These are phyloP conservation scores for Papilio polyxenes DNA, from an alignment of 1,140 invertebrate species.

Conservation along the genomic window DNA sequence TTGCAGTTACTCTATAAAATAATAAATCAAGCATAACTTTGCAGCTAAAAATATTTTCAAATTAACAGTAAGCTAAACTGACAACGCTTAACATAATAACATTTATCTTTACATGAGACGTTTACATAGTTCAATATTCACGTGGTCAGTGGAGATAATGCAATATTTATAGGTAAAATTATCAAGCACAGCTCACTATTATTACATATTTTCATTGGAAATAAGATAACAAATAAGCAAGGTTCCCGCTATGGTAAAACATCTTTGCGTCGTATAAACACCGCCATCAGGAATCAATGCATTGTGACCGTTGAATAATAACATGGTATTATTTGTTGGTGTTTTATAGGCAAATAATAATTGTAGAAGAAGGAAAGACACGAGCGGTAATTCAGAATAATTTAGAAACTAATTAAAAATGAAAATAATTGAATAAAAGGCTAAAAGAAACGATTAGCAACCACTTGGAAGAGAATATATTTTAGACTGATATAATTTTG, in stretches of 20 bases:
- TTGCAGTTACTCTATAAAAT: too few relatives aligned
- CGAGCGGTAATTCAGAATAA: too few relatives aligned
- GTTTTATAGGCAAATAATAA: neutral
- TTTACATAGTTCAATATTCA: neutral
- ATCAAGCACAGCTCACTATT: conserved; percentile 6
- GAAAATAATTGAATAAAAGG: too few relatives aligned
- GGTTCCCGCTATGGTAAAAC: conserved; percentile 3
- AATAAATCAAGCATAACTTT: too few relatives aligned
- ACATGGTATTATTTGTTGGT: neutral
- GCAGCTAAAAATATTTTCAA: too few relatives aligned
- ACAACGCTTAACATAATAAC: neutral
- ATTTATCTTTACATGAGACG: neutral
- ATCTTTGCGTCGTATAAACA: neutral
- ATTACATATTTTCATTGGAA: conserved; percentile 26
- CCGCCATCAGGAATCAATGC: neutral
- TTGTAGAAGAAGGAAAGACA: too few relatives aligned
- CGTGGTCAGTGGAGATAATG: conserved; percentile 1
- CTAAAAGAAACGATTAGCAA: too few relatives aligned
- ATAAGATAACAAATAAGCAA: conserved; percentile 22
- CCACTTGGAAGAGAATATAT: too few relatives aligned
- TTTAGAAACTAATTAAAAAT: too few relatives aligned
- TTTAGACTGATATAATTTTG: too few relatives aligned
- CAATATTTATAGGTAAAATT: conserved; percentile 27
- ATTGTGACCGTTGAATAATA: neutral
- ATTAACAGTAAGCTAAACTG: neutral